Evolutionary conservation across 92 coral and sea anemone genomes (phyloP), one percentile per base, ranked within the genome.

Genomic region (Epizoanthus scotinus): DNA sequence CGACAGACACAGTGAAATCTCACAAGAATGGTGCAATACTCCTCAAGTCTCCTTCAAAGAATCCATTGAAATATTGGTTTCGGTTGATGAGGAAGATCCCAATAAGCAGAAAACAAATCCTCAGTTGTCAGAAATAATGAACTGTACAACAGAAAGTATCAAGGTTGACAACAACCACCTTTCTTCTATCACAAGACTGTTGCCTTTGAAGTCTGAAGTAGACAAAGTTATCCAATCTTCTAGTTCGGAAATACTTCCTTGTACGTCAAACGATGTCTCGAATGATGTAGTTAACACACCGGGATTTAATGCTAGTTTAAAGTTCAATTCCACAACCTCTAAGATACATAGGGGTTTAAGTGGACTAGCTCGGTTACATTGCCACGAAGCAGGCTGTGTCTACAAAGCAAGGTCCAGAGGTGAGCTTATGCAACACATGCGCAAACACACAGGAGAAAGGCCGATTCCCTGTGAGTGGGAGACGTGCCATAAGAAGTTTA

Each of bases 391-490:
- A 56, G 86, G 82, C 64, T 86, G 89, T 38, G 49, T 78, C 3
- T 86, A 86, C 71, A 84, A 80, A 63, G 83, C 85, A 34, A 85
- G 89, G 19, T 86, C 85, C 70, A 83, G 79, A 58, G 83, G 89
- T 24, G 89, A 86, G 18, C 83, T 86, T 56, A 66, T 57, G 38
- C 85, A 80, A 24, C 89, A 86, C 71, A 81, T 73, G 82, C 71
- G 84, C 40, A 86, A 86, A 44, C 89, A 86, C 71, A 86, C 89
- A 1, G 84, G 84, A 31, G 89, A 86, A 55, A 31, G 86, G 64
- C 89, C 89, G 31, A 80, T 79, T 61, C 77, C 79, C 1, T 86
- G 89, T 24, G 89, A 81, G 63, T 86, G 89, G 89, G 85, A 78
- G 22, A 80, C 83, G 22, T 86, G 89, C n/a, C 63, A 52, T 49